Conservation (phyloP, 2,797 vertebrate genomes). For the Gymnothorax reevesii region DNA sequence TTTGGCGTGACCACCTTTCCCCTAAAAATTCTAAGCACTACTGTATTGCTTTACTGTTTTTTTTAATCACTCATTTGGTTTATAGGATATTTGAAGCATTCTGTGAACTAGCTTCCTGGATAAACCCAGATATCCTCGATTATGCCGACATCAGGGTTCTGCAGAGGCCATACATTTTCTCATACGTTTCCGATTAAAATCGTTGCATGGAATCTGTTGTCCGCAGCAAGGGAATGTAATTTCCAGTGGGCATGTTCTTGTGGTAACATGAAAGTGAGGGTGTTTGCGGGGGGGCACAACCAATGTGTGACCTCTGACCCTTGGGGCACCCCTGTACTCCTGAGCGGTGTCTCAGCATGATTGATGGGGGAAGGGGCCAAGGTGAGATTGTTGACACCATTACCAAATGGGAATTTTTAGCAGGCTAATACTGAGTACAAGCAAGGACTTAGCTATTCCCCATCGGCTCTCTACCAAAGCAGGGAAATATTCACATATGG, state of each 20-base stretch:
- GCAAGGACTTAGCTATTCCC: background rate
- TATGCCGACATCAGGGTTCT: too few species aligned
- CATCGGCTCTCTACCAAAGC: background rate
- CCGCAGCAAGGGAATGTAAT: background rate
- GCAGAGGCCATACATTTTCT: background rate
- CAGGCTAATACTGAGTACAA: background rate
- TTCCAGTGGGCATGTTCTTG: slow-evolving; percentile 13
- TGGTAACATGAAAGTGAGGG: slow-evolving; percentile 29
- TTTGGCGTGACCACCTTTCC: too few species aligned
- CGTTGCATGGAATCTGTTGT: background rate
- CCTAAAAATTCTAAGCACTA: too few species aligned
- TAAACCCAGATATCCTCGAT: too few species aligned
- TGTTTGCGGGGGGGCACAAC: slow-evolving; percentile 24
- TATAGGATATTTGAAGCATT: too few species aligned
- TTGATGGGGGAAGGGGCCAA: background rate
- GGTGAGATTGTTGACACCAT: slow-evolving; percentile 7
- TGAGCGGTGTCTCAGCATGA: background rate
- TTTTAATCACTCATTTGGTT: too few species aligned
- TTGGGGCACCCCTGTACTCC: background rate
- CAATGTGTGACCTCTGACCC: background rate
- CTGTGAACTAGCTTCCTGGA: too few species aligned
- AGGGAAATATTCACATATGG: background rate
- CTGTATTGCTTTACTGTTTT: too few species aligned
- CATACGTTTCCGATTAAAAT: background rate
- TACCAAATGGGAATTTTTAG: background rate